Evolutionary conservation across 2,888 invertebrate genomes (phyloP).

Genomic region (Globia sparganii): DNA sequence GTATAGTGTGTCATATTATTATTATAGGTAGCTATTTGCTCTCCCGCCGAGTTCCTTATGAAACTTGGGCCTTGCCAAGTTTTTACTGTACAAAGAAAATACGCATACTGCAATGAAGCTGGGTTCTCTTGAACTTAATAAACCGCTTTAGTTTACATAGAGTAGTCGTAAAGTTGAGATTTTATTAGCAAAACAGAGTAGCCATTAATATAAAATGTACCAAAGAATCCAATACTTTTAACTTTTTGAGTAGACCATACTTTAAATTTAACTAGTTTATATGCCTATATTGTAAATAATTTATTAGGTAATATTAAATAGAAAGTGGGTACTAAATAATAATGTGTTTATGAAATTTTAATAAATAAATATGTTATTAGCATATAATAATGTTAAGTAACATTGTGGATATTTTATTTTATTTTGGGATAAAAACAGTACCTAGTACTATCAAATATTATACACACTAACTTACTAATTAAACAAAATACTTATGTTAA

Average conservation of each 20-base stretch:
- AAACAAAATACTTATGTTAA: too few species aligned
- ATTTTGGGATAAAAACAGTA: too few species aligned
- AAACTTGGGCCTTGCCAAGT: slow-evolving; percentile 41
- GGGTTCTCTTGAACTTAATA: slow-evolving; percentile 15
- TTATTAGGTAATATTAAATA: slow-evolving; percentile 24
- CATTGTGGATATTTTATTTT: slow-evolving; percentile 12
- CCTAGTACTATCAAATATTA: too few species aligned
- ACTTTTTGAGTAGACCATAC: slow-evolving; percentile 27
- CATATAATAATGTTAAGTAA: slow-evolving; percentile 3
- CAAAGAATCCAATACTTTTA: slow-evolving; percentile 33
- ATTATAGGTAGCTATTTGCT: slow-evolving; percentile 73
- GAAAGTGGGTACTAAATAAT: slow-evolving; percentile 36
- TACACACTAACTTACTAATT: too few species aligned
- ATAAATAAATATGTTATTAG: slow-evolving; percentile 12
- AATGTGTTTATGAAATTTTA: slow-evolving; percentile 32
- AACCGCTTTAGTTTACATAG: slow-evolving; percentile 43
- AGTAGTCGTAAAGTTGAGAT: slow-evolving; percentile 47
- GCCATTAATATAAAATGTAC: slow-evolving; percentile 38
- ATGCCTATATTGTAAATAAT: slow-evolving; percentile 5
- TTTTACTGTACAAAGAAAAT: slow-evolving; percentile 26
- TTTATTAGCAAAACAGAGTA: slow-evolving; percentile 61
- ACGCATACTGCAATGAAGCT: slow-evolving; percentile 16
- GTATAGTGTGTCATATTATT: slow-evolving; percentile 70
- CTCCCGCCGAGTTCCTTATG: slow-evolving; percentile 74
- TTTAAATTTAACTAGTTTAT: slow-evolving; percentile 25